These are phyloP conservation scores for Cotesia vestalis DNA, from an alignment of 1,140 invertebrate species.

Conservation along the genomic window DNA sequence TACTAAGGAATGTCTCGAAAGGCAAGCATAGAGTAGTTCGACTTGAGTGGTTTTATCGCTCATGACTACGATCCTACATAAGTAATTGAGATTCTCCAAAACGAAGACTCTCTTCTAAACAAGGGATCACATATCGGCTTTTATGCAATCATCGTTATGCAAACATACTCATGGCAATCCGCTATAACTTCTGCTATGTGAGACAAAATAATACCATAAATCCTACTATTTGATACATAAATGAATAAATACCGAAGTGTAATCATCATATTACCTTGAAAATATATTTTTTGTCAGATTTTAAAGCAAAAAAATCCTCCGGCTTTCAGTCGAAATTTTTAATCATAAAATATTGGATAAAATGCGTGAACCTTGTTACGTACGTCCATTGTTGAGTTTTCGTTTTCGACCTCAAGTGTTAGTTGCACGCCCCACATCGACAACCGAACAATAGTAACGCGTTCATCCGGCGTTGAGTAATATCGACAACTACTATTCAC, in stretches of 20 bases:
- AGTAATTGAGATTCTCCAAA: conserved; percentile 20
- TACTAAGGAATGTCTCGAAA: too few relatives aligned
- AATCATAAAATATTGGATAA: not conserved
- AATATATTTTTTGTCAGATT: too few relatives aligned
- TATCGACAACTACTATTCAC: conserved; percentile 48
- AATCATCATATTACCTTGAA: too few relatives aligned
- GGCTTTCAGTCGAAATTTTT: too few relatives aligned
- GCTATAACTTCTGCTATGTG: not conserved
- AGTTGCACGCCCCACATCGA: conserved; percentile 34
- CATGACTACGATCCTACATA: not conserved
- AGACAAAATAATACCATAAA: not conserved
- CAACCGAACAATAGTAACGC: conserved; percentile 45
- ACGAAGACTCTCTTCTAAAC: conserved; percentile 17
- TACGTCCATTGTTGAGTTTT: conserved; percentile 42
- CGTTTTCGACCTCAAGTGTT: conserved; percentile 43
- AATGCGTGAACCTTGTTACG: not conserved
- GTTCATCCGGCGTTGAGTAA: conserved; percentile 43
- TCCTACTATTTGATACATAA: not conserved
- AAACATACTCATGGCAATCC: conserved; percentile 15
- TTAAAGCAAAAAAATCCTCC: too few relatives aligned
- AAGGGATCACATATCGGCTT: conserved; percentile 24
- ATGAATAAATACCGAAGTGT: too few relatives aligned
- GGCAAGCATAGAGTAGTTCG: too few relatives aligned
- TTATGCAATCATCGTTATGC: conserved; percentile 7
- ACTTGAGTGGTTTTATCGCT: too few relatives aligned